Evolutionary conservation across 2,797 vertebrate species (phyloP), one percentile per base, ranked within the genome.

Genomic region (Macroramphosus scolopax): DNA sequence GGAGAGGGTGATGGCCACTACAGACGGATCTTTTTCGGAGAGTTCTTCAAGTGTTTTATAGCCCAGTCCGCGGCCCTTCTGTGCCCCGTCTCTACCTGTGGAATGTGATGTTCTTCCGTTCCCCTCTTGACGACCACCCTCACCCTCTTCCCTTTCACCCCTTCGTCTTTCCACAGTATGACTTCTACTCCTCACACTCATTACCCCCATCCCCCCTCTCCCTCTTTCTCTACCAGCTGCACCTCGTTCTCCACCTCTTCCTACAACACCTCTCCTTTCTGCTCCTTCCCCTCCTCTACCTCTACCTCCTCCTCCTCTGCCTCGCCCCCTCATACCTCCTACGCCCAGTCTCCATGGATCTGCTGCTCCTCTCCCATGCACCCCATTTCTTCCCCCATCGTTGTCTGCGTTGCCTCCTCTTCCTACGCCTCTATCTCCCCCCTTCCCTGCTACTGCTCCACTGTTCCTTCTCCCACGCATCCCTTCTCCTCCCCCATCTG

Each of bases 1-100:
- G 17, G 92, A 91, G 31, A 98, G 90, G 0, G 88, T 92, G 72
- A 92, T 91, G 63, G 88, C 93, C 57, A 95, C 82, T 42, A 89
- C 88, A 9, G 92, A 94, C 0, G 93, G 82, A 0, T 94, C 92
- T 72, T 94, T 90, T 34, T 61, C 62, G 0, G 90, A 79, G 4
- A 98, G 92, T 25, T 78, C 87, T 80, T 92, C 87, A 8, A 98
- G 80, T 12, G 72, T 70, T 78, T 86, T 91, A 46, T 80, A 91
- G 33, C 92, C 89, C 37, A 96, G 71, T 51, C 59, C 84, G 22
- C 64, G 81, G 8, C 71, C 61, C 8, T 64, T 74, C 38, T 57
- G 73, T 34, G 75, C 38, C 17, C 55, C 26, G 1, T 15, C 59
- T 44, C 50, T 51, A 8, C 53, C 55, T 17, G 17, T 8, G 29